Percentiles rank a stretch among this genome's conserved stretches.
These are phyloP conservation scores for Cynopterus brachyotis DNA, from an alignment of 2,113 vertebrate genomes.

Conservation along the genomic window DNA sequence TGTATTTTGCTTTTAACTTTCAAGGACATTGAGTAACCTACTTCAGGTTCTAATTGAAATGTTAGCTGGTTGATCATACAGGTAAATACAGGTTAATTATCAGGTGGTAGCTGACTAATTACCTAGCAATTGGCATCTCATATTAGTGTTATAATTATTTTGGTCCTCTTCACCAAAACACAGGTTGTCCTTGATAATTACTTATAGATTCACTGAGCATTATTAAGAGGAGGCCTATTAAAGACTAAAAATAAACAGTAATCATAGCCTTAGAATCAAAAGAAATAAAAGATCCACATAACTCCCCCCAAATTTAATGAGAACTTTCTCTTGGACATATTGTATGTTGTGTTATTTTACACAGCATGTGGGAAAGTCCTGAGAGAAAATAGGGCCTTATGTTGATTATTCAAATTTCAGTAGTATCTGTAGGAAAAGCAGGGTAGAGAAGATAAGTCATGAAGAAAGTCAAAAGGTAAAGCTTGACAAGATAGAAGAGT, in stretches of 20 bases:
- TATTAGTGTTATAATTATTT: constrained; percentile 77
- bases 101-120: constrained; percentile 66
- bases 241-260: constrained; percentile 10
- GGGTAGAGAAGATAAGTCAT: not conserved
- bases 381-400: not conserved
- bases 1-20: not conserved
- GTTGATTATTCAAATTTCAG: not conserved
- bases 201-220: constrained; percentile 57
- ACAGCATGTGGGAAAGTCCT: not conserved
- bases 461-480: not conserved
- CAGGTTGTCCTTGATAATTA: constrained; percentile 66
- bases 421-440: not conserved
- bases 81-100: constrained; percentile 73
- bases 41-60: constrained; percentile 61
- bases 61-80: constrained; percentile 55
- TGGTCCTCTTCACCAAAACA: constrained; percentile 58
- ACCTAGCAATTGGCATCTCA: constrained; percentile 63
- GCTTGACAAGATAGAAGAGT: not conserved
- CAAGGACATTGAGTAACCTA: constrained; percentile 52
- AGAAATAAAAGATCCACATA: not conserved
- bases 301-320: not conserved
- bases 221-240: constrained; percentile 16
- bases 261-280: constrained; percentile 25
- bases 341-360: not conserved
- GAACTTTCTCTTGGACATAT: not conserved